Evolutionary conservation across 1,140 invertebrate species (phyloP).

Genomic region (Temnothorax curvispinosus): DNA sequence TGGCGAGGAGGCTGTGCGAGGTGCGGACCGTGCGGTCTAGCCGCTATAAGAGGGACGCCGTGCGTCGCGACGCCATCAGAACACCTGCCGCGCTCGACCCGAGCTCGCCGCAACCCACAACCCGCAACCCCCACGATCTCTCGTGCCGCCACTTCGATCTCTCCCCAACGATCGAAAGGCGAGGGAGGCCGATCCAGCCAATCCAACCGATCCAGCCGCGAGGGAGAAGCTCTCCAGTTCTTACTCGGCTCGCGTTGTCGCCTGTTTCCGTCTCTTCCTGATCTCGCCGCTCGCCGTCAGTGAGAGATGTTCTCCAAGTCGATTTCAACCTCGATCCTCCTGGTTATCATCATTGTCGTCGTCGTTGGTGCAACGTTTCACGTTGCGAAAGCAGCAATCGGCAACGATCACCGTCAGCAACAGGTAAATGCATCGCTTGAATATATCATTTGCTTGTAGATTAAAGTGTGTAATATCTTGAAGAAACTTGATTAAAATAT

Average conservation of each 20-base stretch:
- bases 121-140: constrained; percentile 9
- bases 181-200: background rate
- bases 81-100: constrained; percentile 50
- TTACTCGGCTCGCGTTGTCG: background rate
- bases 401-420: constrained; percentile 66
- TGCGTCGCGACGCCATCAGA: constrained; percentile 81
- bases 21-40: constrained; percentile 7
- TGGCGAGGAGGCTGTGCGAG: constrained; percentile 70
- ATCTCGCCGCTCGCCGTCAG: background rate
- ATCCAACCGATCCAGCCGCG: background rate
- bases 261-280: background rate
- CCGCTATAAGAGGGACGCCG: constrained; percentile 81
- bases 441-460: background rate
- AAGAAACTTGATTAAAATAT: background rate
- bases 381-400: constrained; percentile 47
- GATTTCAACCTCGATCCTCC: background rate
- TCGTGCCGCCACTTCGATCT: constrained; percentile 31
- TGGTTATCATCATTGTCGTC: background rate
- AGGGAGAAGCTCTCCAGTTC: background rate
- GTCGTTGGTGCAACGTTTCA: constrained; percentile 2
- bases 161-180: background rate
- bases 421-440: constrained; percentile 52
- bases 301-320: constrained; percentile 40
- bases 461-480: background rate
- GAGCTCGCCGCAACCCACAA: constrained; percentile 7